These are phyloP conservation scores for Chrysocyon brachyurus DNA, from an alignment of 2,797 vertebrate species.

Conservation along the genomic window DNA sequence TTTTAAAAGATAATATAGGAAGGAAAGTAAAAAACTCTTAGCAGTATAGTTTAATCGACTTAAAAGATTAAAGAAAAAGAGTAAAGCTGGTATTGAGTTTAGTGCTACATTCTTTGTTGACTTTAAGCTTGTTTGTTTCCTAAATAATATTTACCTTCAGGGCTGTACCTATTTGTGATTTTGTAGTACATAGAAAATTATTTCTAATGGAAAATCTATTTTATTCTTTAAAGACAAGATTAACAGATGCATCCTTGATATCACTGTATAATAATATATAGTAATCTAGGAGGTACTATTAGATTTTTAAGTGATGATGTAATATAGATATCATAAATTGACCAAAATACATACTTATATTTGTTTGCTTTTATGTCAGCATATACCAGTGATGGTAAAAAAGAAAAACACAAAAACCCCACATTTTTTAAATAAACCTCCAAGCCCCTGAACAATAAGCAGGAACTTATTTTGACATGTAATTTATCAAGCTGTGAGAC, in stretches of 20 bases:
- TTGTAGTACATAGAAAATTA: conserved; percentile 84
- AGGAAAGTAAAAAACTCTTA: neutral
- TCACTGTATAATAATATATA: conserved; percentile 73
- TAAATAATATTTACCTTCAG: conserved; percentile 84
- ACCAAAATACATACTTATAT: conserved; percentile 52
- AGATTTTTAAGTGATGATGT: conserved; percentile 77
- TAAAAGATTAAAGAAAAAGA: conserved; percentile 52
- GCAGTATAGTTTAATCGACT: conserved; percentile 67
- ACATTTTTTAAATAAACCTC: conserved; percentile 79
- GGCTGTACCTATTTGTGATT: conserved; percentile 77
- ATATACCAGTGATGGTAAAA: conserved; percentile 66
- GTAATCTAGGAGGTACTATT: conserved; percentile 55
- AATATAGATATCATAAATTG: conserved; percentile 72
- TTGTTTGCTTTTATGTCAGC: conserved; percentile 68
- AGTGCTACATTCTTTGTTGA: conserved; percentile 68
- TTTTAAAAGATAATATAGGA: neutral
- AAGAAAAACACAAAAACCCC: conserved; percentile 49
- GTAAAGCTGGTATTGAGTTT: conserved; percentile 12
- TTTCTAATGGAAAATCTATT: conserved; percentile 82
- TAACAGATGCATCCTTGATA: conserved; percentile 82
- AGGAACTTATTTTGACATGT: conserved; percentile 76
- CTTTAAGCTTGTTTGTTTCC: conserved; percentile 83
- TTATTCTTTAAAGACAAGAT: conserved; percentile 82
- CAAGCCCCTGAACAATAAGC: conserved; percentile 80
- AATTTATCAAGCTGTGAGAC: conserved; percentile 83